A percentile compares a stretch with the other conserved stretches of the same genome.
phyloP scores from a whole-genome alignment of 2,888 invertebrate genomes.

The Diplazon laetatorius region DNA sequence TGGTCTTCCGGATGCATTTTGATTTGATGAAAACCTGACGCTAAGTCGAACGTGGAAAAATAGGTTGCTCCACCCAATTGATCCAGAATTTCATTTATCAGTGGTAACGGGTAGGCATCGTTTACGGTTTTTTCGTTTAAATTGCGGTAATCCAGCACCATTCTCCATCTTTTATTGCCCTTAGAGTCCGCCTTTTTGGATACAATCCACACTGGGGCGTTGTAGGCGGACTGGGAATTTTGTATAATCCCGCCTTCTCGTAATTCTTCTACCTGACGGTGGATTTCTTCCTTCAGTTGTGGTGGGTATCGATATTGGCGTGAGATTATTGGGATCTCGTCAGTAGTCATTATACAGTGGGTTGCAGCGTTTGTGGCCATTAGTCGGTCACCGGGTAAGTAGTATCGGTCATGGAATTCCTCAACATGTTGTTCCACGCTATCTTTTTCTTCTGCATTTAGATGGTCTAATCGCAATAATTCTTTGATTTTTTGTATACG shows the following conservation, averaged over 20 bases:
- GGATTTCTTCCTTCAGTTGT: conserved; percentile 54
- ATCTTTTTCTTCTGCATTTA: conserved; percentile 60
- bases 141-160: conserved; percentile 58
- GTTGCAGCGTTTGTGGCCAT: conserved; percentile 27
- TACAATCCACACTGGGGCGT: conserved; percentile 63
- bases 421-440: conserved; percentile 50
- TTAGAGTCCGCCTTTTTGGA: conserved; percentile 62
- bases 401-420: conserved; percentile 40
- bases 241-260: conserved; percentile 51
- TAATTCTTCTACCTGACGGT: conserved; percentile 53
- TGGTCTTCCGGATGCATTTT: conserved; percentile 59
- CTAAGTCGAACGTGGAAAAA: conserved; percentile 71
- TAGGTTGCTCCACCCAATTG: conserved; percentile 67
- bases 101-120: conserved; percentile 66
- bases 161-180: conserved; percentile 60
- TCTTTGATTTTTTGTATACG: conserved; percentile 15
- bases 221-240: conserved; percentile 52
- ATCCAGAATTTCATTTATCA: conserved; percentile 70
- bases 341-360: conserved; percentile 53
- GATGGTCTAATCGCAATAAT: conserved; percentile 34
- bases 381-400: conserved; percentile 54
- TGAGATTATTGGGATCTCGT: conserved; percentile 51
- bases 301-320: conserved; percentile 61
- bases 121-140: conserved; percentile 62
- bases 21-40: conserved; percentile 71